A percentile compares a stretch with the other conserved stretches of the same genome.
These are phyloP conservation scores for Brachyptera putata DNA, from an alignment of 2,888 invertebrate species.

Conservation along the genomic window DNA sequence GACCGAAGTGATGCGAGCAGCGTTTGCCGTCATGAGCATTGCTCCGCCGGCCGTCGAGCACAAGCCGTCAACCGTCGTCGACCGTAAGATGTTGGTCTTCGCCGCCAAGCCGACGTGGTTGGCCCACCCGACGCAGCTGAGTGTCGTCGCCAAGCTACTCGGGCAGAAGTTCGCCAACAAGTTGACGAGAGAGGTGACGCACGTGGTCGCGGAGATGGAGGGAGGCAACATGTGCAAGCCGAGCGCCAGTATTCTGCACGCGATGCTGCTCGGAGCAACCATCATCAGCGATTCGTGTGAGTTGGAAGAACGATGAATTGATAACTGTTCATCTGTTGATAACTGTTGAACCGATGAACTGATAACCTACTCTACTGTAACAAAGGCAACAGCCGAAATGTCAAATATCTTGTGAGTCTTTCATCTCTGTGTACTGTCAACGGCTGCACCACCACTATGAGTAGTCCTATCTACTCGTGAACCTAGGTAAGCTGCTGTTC, in stretches of 20 bases:
- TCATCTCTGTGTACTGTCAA: too few species aligned
- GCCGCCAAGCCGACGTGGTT: background rate
- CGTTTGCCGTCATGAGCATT: too few species aligned
- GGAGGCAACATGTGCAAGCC: slow-evolving; percentile 33
- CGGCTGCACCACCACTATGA: too few species aligned
- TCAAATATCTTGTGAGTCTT: too few species aligned
- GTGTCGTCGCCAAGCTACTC: background rate
- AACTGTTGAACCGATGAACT: too few species aligned
- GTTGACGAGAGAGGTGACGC: background rate
- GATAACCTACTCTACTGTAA: too few species aligned
- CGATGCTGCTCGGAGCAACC: slow-evolving; percentile 57
- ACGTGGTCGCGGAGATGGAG: background rate
- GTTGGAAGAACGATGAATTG: slow-evolving; percentile 33
- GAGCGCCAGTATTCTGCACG: slow-evolving; percentile 55
- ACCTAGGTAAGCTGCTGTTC: too few species aligned
- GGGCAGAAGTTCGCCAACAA: background rate
- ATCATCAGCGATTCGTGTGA: slow-evolving; percentile 56
- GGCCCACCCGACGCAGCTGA: background rate
- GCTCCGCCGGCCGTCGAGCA: background rate
- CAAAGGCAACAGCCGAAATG: too few species aligned
- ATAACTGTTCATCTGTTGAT: too few species aligned
- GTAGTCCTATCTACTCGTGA: too few species aligned
- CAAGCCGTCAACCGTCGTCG: background rate
- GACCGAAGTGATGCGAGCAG: background rate
- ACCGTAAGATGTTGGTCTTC: background rate